A percentile compares a stretch with the other conserved stretches of the same genome.
These are phyloP conservation scores for Aspidapion aeneum DNA, from an alignment of 2,888 invertebrate species.

Conservation along the genomic window DNA sequence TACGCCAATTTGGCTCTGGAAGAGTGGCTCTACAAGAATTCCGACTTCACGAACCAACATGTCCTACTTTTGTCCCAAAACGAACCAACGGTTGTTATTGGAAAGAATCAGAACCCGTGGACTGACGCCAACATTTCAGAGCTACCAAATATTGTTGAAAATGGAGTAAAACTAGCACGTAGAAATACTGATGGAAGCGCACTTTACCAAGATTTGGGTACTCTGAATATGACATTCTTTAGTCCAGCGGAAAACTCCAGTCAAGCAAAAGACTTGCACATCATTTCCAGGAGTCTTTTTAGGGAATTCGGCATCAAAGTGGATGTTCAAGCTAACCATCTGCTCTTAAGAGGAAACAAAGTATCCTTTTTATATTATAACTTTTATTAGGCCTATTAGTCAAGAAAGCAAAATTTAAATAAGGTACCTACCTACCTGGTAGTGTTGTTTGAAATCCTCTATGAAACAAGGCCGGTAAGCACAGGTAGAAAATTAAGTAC, in stretches of 20 bases:
- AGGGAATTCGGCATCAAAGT: slow-evolving; percentile 78
- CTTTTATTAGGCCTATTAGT: no score
- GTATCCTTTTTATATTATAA: slow-evolving; percentile 63
- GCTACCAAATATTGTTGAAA: slow-evolving; percentile 51
- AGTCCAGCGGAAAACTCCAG: slow-evolving; percentile 79
- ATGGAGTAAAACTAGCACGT: slow-evolving; percentile 74
- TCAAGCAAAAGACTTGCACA: slow-evolving; percentile 80
- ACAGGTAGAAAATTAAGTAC: no score
- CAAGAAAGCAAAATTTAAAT: no score
- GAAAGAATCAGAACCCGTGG: slow-evolving; percentile 97
- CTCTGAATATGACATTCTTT: slow-evolving; percentile 91
- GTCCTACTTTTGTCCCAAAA: slow-evolving; percentile 91
- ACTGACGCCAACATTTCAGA: slow-evolving; percentile 78
- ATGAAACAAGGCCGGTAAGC: no score
- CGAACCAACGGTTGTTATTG: slow-evolving; percentile 91
- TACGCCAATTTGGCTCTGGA: slow-evolving; percentile 93
- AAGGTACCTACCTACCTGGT: no score
- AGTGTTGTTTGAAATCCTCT: no score
- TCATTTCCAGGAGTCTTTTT: slow-evolving; percentile 79
- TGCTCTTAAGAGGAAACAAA: slow-evolving; percentile 75
- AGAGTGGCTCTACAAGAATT: slow-evolving; percentile 91
- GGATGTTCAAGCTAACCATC: slow-evolving; percentile 79
- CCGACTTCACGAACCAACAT: slow-evolving; percentile 78
- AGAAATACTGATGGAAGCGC: slow-evolving; percentile 95
- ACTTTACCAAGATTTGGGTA: slow-evolving; percentile 94